phyloP scores from a whole-genome alignment of 2,113 vertebrate species.

The Engraulis encrasicolus region DNA sequence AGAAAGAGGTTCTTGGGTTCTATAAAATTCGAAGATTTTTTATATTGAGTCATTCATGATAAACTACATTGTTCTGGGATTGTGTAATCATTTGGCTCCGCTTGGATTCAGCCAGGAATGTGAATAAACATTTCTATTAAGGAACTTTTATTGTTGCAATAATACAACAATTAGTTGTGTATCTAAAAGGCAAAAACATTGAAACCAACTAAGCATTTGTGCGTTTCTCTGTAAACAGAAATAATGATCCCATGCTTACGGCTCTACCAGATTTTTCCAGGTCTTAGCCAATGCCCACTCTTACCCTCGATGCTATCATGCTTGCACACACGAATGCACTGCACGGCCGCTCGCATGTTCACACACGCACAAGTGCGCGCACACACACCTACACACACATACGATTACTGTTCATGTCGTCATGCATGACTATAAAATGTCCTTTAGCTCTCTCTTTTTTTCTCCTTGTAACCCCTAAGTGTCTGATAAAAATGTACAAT shows the following conservation, averaged over 20 bases:
- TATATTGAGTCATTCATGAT: neutral
- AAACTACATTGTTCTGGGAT: neutral
- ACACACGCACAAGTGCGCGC: no score
- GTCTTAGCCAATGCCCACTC: neutral
- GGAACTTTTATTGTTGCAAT: neutral
- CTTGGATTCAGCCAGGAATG: neutral
- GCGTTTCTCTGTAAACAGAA: neutral
- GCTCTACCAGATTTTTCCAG: neutral
- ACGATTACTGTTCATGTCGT: no score
- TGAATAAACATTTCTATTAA: neutral
- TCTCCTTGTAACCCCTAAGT: no score
- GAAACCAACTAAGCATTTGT: neutral
- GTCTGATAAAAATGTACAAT: no score
- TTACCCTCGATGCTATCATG: neutral
- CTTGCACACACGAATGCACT: conserved; percentile 38
- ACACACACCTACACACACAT: no score
- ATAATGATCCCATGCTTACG: neutral
- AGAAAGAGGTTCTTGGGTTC: neutral
- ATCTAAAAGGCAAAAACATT: neutral
- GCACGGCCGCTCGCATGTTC: neutral
- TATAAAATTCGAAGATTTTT: neutral
- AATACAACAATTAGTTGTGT: neutral
- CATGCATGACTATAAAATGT: no score
- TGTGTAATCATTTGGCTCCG: neutral
- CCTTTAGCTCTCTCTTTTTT: no score